phyloP scores from a whole-genome alignment of 2,888 invertebrate species.

The Callimorpha dominula region DNA sequence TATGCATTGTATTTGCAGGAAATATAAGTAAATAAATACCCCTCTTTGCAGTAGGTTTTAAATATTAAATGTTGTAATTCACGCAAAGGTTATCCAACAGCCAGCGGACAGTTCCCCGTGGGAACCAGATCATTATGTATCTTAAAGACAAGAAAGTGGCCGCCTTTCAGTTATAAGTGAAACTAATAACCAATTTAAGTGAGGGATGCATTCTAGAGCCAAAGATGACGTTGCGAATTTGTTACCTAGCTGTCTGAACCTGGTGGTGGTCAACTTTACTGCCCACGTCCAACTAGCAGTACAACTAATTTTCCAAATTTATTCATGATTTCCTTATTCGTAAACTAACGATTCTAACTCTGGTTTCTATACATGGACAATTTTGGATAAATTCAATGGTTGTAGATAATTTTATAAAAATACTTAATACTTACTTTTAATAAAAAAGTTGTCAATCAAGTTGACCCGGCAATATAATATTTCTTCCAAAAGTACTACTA shows the following conservation, averaged over 20 bases:
- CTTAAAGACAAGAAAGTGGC: conserved; percentile 19
- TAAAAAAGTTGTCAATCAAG: no score
- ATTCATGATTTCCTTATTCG: conserved; percentile 34
- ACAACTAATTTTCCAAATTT: conserved; percentile 43
- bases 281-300: conserved; percentile 21
- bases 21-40: neutral
- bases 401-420: neutral
- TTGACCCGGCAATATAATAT: neutral
- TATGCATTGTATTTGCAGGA: no score
- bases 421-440: no score
- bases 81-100: conserved; percentile 9
- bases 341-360: neutral
- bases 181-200: conserved; percentile 37
- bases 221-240: conserved; percentile 40
- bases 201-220: conserved; percentile 40
- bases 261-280: neutral
- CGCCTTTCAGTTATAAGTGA: conserved; percentile 30
- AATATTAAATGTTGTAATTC: conserved; percentile 18
- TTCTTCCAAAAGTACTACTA: neutral
- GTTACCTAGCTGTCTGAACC: conserved; percentile 33
- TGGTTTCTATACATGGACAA: no score
- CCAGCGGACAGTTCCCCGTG: conserved; percentile 11
- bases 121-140: conserved; percentile 17
- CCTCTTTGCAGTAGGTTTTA: conserved; percentile 9
- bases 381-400: neutral